These are phyloP conservation scores for Ametastegia equiseti DNA, from an alignment of 2,888 invertebrate species.

Conservation along the genomic window DNA sequence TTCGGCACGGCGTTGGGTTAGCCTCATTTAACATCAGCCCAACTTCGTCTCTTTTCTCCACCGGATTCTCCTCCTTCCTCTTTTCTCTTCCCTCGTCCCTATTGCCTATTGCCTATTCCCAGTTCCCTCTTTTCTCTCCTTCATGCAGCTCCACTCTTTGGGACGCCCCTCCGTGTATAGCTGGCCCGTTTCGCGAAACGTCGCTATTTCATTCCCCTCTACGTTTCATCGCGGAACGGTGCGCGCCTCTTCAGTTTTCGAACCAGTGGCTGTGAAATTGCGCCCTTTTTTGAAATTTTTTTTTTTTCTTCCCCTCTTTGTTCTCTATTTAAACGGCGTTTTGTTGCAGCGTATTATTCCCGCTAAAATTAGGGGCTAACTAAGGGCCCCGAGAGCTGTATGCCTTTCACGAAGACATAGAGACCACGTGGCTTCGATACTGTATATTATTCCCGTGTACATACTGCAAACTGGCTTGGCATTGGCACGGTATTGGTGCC, in stretches of 20 bases:
- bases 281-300: conserved; percentile 56
- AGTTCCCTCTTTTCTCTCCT: conserved; percentile 49
- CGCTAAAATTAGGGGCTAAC: conserved; percentile 47
- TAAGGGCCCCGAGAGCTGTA: conserved; percentile 31
- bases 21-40: conserved; percentile 67
- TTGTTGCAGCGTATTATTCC: conserved; percentile 22
- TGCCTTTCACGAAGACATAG: not conserved
- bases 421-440: not conserved
- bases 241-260: conserved; percentile 59
- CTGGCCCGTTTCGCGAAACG: conserved; percentile 31
- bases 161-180: conserved; percentile 38
- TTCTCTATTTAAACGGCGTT: conserved; percentile 51
- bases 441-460: no score
- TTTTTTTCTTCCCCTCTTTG: conserved; percentile 54
- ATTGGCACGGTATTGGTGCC: no score
- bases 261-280: conserved; percentile 67
- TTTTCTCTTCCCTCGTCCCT: conserved; percentile 46
- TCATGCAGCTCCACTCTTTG: conserved; percentile 59
- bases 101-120: conserved; percentile 11
- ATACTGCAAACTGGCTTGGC: no score
- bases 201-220: conserved; percentile 46
- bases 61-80: conserved; percentile 42
- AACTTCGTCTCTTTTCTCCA: conserved; percentile 49
- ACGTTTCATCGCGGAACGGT: conserved; percentile 59
- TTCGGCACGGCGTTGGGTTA: conserved; percentile 63